Base-by-base conservation (phyloP, 1,140 invertebrate genomes). In the Papilio helenus region DNA sequence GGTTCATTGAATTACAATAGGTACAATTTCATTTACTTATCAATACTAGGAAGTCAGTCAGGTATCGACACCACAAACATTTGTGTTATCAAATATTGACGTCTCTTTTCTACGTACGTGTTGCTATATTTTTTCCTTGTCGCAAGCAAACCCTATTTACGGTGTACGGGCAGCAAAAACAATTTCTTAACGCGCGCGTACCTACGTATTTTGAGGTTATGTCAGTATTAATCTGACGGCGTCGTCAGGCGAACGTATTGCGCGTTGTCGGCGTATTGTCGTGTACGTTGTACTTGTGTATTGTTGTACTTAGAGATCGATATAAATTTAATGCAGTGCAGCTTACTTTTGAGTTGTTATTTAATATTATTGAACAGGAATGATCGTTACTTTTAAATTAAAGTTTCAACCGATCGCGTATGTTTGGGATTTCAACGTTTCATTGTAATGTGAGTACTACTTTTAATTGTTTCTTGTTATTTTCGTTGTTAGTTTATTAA, bases 211-310 rank as follows among this genome's bases (percentile, higher is more conserved):
- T 93, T 90, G 88, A 91, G 90, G 89, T 92, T 92, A 93, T 91
- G 90, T 90, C 92, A 94, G 92, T 94, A 87, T 92, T 89, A 92
- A 91, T 88, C 87, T 87, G 84, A 87, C 92, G 82, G 89, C 88
- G 88, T 87, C 79, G 84, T 80, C 76, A 82, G 82, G 79, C 86
- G 89, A 86, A 93, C 92, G 92, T 88, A 84, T 73, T 61, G 86
- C 79, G 73, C 80, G 79, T 80, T 81, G 72, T 73, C 81, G 83
- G 80, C 80, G 29, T 58, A 26, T 77, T 77, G 34, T 76, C 34
- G 74, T 77, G 51, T 58, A 77, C 76, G 18, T 55, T 77, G 51
- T 58, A 77, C 76, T 77, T 42, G 76, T 77, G 76, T 61, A 77
- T 77, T 77, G 76, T 65, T 77, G 58, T 65, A 44, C 23, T 77